These are phyloP conservation scores for Conus canariensis DNA, from an alignment of 2,888 invertebrate species.

Conservation along the genomic window DNA sequence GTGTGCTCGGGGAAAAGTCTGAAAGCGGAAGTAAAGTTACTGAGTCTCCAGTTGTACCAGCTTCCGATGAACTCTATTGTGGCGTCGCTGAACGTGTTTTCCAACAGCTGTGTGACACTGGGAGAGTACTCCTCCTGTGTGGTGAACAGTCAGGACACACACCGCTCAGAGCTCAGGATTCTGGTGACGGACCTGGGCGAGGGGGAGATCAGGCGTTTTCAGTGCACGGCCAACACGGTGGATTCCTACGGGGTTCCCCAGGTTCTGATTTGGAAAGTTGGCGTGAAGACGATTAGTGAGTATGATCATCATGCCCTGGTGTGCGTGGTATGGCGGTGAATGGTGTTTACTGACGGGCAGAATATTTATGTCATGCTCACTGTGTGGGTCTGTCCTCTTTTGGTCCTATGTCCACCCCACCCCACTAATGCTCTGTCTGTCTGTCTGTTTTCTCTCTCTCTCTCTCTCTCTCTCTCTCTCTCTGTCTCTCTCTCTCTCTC, in stretches of 20 bases:
- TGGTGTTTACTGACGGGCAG: too few species aligned
- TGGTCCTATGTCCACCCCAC: too few species aligned
- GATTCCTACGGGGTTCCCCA: constrained; percentile 19
- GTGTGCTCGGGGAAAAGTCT: constrained; percentile 14
- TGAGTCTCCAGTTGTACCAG: neutral
- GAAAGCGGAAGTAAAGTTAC: constrained; percentile 5
- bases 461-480: neutral
- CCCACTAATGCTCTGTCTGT: neutral
- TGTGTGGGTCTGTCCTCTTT: too few species aligned
- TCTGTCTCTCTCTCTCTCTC: constrained; percentile 10
- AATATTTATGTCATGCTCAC: too few species aligned
- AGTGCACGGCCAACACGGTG: constrained; percentile 21
- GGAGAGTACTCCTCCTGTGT: constrained; percentile 34
- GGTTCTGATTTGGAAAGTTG: constrained; percentile 6
- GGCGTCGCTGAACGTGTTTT: constrained; percentile 11
- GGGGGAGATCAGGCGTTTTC: constrained; percentile 20
- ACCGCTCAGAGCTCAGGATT: neutral
- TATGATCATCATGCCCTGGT: neutral
- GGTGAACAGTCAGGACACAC: constrained; percentile 19
- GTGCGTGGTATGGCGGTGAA: neutral
- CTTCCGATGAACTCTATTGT: neutral
- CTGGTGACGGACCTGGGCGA: constrained; percentile 21
- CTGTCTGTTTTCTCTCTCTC: neutral
- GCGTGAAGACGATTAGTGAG: constrained; percentile 12
- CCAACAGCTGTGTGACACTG: constrained; percentile 27